Evolutionary conservation across 2,797 vertebrate genomes (phyloP), one percentile per base, ranked within the genome.

Genomic region (Cercopithecus hamlyni): DNA sequence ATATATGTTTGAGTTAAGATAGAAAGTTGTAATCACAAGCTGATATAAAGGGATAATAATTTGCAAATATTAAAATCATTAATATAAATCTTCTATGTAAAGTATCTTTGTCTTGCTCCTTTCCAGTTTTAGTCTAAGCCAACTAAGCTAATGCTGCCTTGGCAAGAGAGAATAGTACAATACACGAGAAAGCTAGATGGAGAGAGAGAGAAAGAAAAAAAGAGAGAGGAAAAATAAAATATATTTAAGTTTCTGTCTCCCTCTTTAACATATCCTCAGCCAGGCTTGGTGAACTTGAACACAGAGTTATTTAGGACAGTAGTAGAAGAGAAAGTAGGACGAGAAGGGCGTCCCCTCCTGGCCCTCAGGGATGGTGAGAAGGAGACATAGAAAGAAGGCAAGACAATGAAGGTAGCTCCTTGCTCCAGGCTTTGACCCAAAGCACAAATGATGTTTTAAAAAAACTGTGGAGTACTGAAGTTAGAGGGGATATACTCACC

Each of bases 41-140:
- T 81, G 50, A 64, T 84, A 39, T 50, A 76, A 97, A 93, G 8
- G 15, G 24, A 43, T 24, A 80, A 82, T 50, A 57, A 17, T 95
- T 96, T 92, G 45, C 17, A 93, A 90, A 72, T 76, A n/a, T 77
- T 76, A 64, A 90, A 92, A 57, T 84, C 36, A 72, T 82, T 64
- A 30, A 57, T 81, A 88, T 45, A 79, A 90, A 92, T 5, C 27
- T 83, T 45, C 26, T 64, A 55, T 7, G 14, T 88, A 88, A 79
- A 48, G 87, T 30, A 70, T 83, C 39, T 45, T 95, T 24, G 76
- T 90, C 39, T 39, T 88, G 6, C 2, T 83, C 39, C 39, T 33
- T 96, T 77, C 4, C 15, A n/a, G 15, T 86, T 96, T 96, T 87
- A 58, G 26, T 36, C 24, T 84, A 58, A 94, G 75, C 33, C 33